Percentiles rank a stretch among this genome's conserved stretches.
These are phyloP conservation scores for Cydia amplana DNA, from an alignment of 1,140 invertebrate species.

Conservation along the genomic window DNA sequence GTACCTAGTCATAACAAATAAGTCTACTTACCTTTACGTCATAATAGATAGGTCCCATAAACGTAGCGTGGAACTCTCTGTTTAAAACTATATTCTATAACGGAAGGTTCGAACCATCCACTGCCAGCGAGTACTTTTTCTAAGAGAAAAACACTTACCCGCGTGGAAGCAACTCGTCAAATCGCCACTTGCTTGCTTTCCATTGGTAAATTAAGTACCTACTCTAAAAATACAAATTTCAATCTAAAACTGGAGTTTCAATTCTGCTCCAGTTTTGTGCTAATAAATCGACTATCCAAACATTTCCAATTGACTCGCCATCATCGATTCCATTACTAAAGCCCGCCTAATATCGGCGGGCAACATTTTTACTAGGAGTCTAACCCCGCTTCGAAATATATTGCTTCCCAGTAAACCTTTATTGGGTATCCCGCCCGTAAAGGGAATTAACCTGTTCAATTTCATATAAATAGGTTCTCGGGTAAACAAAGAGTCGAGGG, in stretches of 20 bases:
- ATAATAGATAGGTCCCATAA: too few relatives aligned
- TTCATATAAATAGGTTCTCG: constrained; percentile 46
- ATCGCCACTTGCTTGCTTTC: too few relatives aligned
- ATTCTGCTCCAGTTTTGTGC: too few relatives aligned
- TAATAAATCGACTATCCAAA: neutral
- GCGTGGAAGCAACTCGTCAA: too few relatives aligned
- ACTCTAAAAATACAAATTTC: neutral
- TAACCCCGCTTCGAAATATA: constrained; percentile 39
- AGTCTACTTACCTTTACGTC: too few relatives aligned
- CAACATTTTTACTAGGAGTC: constrained; percentile 30
- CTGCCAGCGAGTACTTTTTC: too few relatives aligned
- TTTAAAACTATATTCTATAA: too few relatives aligned
- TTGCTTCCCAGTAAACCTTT: constrained; percentile 44
- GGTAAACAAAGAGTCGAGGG: constrained; percentile 39
- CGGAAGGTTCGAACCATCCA: too few relatives aligned
- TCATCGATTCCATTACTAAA: constrained; percentile 31
- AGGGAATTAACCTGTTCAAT: constrained; percentile 50
- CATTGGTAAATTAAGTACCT: neutral
- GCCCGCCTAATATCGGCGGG: constrained; percentile 15
- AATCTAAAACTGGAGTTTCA: neutral
- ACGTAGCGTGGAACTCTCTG: too few relatives aligned
- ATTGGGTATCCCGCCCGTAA: constrained; percentile 46
- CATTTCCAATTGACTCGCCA: constrained; percentile 25
- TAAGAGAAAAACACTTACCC: too few relatives aligned
- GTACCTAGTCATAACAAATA: too few relatives aligned